Base-by-base conservation (phyloP, 2,888 invertebrate species). In the Noctua comes region DNA sequence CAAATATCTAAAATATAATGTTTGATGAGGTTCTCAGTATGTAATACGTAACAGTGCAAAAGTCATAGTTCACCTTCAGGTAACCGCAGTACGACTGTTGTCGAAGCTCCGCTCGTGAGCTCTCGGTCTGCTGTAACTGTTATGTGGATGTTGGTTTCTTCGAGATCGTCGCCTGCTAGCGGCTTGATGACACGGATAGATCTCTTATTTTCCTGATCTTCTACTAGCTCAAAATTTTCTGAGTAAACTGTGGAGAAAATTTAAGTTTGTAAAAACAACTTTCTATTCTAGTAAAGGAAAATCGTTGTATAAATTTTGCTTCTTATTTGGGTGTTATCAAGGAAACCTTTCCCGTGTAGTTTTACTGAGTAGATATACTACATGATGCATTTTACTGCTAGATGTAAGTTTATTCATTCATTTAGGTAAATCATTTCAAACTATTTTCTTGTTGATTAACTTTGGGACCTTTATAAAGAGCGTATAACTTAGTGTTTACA, bases 1-100 rank as follows among this genome's bases (percentile, higher is more conserved):
- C 1, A 16, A 13, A n/a, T n/a, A 57, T 57, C 57, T 57, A 0
- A 16, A 27, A 16, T 27, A 11, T 57, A 57, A n/a, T 54, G 1
- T 54, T 24, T 54, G 24, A 54, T 54, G 24, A 54, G 1, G 11
- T 24, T 54, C 24, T 24, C 54, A 54, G 10, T 54, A 54, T 11
- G n/a, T 57, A n/a, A 21, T 21, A 62, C 10, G 10, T 31, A 64
- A 64, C 36, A 64, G 11, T 66, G 36, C 43, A 54, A 48, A 66
- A 46, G 7, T 16, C 21, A n/a, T 6, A 57, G 4, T 59, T 87
- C 89, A 97, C 96, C 95, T 94, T 93, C 91, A 62, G 96, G 96
- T 66, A 96, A 85, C 77, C 92, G 90, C 64, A 96, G 80, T n/a
- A 96, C 87, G 5, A 97, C 82, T 6, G 96, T 93, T 10, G 96